Evolutionary conservation across 2,888 invertebrate genomes (phyloP), one percentile per base, ranked within the genome.

Genomic region (Brenthis ino): DNA sequence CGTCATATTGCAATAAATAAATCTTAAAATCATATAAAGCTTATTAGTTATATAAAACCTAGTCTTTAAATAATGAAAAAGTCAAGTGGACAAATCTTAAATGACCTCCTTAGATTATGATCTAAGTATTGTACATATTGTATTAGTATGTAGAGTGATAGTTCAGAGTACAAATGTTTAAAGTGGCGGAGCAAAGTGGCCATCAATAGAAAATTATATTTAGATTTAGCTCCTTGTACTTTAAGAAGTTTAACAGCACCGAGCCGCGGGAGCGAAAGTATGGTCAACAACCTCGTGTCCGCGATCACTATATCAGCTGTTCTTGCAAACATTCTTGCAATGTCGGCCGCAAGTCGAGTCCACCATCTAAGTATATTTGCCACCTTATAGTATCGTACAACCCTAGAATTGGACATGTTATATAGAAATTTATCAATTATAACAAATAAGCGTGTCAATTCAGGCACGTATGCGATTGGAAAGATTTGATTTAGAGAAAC

Each of bases 181-280:
- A 43, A 43, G 11, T 11, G 37, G 2, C 37, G 11, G 11, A 2
- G 37, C 11, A 11, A 43, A 43, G 37, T 43, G 37, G 37, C 11
- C 37, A 8, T 43, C 37, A 43, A 43, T 43, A 43, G 37, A 37
- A 37, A 37, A 8, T 43, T 43, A 43, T 43, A 43, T 43, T 43
- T 43, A 43, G 37, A 43, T 43, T 43, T 8, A 43, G 43, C 63
- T 16, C 20, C 64, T 61, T 67, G 65, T 58, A 67, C 80, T 82
- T 89, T 87, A 86, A 87, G 89, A 89, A 87, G 89, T 79, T 82
- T 70, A 69, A 70, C 85, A 76, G 76, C 80, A 76, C 77, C 75
- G 78, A 78, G 84, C 78, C 87, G 90, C 88, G 90, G 89, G 88
- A 90, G 87, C 91, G 91, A 92, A 92, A 92, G 91, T 90, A 77